These are phyloP conservation scores for Chlamydotis undulata DNA, from an alignment of 2,113 vertebrate genomes.

Conservation along the genomic window DNA sequence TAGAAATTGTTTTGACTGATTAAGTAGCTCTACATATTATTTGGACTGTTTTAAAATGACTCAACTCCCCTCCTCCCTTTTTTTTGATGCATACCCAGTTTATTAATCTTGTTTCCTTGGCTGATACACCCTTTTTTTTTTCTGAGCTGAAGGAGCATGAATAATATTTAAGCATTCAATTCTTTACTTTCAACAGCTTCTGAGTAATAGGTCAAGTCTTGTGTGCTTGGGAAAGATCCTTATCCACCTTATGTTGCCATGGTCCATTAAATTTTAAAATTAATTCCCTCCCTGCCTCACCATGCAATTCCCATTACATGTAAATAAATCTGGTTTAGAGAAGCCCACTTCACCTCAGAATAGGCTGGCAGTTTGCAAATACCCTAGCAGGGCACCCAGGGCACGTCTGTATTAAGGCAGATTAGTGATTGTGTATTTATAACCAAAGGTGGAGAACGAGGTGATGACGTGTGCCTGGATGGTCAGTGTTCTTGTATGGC, in stretches of 20 bases:
- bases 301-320: not conserved
- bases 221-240: not conserved
- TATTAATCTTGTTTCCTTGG: not conserved
- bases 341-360: not conserved
- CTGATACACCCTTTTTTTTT: not conserved
- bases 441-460: not conserved
- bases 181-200: not conserved
- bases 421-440: not conserved
- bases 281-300: not conserved
- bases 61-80: rapidly evolving
- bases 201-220: not conserved
- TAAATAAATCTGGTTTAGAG: not conserved
- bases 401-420: not conserved
- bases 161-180: not conserved
- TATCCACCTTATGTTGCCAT: not conserved
- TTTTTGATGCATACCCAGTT: not conserved
- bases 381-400: not conserved
- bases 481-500: not conserved
- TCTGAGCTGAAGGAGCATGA: not conserved
- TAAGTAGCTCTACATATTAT: not conserved
- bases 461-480: not conserved
- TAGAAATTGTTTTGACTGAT: not conserved
- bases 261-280: not conserved
- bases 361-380: not conserved
- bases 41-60: not conserved